phyloP scores from a whole-genome alignment of 2,113 vertebrate species.

The Colinus virginianus region DNA sequence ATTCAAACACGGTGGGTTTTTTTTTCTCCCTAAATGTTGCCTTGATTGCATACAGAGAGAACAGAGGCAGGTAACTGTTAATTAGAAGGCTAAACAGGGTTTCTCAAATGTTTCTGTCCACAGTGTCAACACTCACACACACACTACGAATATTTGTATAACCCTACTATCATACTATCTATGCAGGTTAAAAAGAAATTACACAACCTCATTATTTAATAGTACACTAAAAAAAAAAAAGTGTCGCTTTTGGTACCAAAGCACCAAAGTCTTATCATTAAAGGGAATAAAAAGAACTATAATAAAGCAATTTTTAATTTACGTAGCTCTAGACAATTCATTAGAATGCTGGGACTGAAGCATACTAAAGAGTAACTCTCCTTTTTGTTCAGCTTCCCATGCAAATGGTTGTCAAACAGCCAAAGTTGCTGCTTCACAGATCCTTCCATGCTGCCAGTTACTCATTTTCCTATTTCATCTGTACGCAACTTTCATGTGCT shows the following conservation, averaged over 20 bases:
- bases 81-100: slow-evolving; percentile 36
- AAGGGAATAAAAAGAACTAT: not conserved
- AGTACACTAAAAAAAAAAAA: slow-evolving; percentile 60
- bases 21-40: slow-evolving; percentile 25
- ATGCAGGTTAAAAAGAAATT: slow-evolving; percentile 17
- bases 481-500: slow-evolving; percentile 30
- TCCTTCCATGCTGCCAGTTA: slow-evolving; percentile 22
- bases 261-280: not conserved
- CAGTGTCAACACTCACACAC: not conserved
- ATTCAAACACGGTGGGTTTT: not conserved
- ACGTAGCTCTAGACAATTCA: not conserved
- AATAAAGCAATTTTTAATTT: not conserved
- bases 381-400: slow-evolving; percentile 28
- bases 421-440: slow-evolving; percentile 21
- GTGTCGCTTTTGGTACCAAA: slow-evolving; percentile 34
- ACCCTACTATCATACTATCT: not conserved
- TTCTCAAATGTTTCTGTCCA: slow-evolving; percentile 21
- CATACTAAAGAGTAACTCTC: not conserved
- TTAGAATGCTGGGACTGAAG: slow-evolving; percentile 12
- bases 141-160: slow-evolving; percentile 21
- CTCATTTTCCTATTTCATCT: slow-evolving; percentile 44
- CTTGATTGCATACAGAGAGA: not conserved
- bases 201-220: slow-evolving; percentile 27
- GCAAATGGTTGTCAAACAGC: slow-evolving; percentile 38
- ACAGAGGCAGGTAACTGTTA: slow-evolving; percentile 27